Evolutionary conservation across 1,140 invertebrate species (phyloP), one percentile per base, ranked within the genome.

Genomic region (Nixonia krombeini): DNA sequence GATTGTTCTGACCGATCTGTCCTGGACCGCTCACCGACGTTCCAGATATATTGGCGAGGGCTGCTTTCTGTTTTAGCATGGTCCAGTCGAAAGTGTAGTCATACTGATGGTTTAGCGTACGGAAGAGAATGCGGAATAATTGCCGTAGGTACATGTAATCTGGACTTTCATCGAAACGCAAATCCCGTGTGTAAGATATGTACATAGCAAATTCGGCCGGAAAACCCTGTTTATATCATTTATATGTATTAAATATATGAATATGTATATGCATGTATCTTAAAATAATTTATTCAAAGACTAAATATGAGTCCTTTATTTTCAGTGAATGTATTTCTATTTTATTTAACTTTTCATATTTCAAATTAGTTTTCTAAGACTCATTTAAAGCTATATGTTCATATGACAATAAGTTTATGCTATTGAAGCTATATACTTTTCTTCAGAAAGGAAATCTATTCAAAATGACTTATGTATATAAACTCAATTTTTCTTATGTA

Each of bases 1-100:
- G 75, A 71, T 69, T 74, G 61, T 17, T 63, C 52, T 49, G 72
- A 55, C 65, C 70, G 52, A 66, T 72, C 55, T 70, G 75, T 61
- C 73, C 74, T 5, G 57, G 59, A 40, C 72, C 59, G 9, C 67
- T 59, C 6, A 58, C 41, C 15, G 71, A 33, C 10, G 51, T 25
- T 15, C 35, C 41, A 21, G 55, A 31, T 49, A 57, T 18, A 49
- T 42, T 73, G 21, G 47, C 58, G 44, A 67, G 70, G 9, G 85
- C 85, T 10, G 82, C 84, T 70, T 96, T 97, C 84, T 98, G 96
- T 82, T 99, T 98, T 76, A 99, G 87, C 93, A 99, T 94, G 63
- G 97, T 99, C 98, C 98, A 99, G 86, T 99, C 98, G 87, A 99
- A 99, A 65, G 95, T 96, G 87, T 99, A 99, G 86, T 99, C 98